Base-by-base conservation (phyloP, 2,797 vertebrate genomes). In the Megaceryle alcyon region DNA sequence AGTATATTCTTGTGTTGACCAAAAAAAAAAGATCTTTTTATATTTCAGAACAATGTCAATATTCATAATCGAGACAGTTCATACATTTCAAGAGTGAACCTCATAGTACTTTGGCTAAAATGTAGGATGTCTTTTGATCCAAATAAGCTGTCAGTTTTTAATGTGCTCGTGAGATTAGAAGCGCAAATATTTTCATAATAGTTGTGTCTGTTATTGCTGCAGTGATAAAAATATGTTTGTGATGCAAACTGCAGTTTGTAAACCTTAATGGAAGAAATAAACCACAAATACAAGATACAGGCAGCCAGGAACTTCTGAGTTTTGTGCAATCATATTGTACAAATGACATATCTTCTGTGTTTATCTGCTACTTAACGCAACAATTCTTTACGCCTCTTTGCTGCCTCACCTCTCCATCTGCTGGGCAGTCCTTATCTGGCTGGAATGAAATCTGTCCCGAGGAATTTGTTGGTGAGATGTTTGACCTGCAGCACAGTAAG, bases 21-120 rank as follows among this genome's bases (percentile, higher is more conserved):
- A 20, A 82, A 49, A 79, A 33, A 33, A 79, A 33, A 4, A 0
- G 0, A 26, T 14, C 0, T 28, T 49, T 57, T 78, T 20, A 0
- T 78, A 28, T 81, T 83, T 83, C 41, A 69, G 14, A 76, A 48
- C 12, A 37, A 4, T 57, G 71, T 41, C 2, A 64, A 25, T 59
- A 71, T 31, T 81, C 83, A 56, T 90, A 70, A 84, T 21, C 70
- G 7, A 25, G 60, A 14, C 7, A 28, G 33, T 66, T n/a, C 44
- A 80, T 68, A 25, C 26, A 28, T 83, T 86, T 95, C 33, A 31
- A 31, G 37, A 60, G 8, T 48, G 43, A 88, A 39, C 5, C 11
- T 29, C 8, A 3, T 41, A 77, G 12, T 33, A 8, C 35, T 22
- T 56, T 49, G 54, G 37, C 53, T 54, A 69, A 87, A 56, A 54